Conservation (phyloP, 2,113 vertebrate genomes). For the Sphyrna mokarran region DNA sequence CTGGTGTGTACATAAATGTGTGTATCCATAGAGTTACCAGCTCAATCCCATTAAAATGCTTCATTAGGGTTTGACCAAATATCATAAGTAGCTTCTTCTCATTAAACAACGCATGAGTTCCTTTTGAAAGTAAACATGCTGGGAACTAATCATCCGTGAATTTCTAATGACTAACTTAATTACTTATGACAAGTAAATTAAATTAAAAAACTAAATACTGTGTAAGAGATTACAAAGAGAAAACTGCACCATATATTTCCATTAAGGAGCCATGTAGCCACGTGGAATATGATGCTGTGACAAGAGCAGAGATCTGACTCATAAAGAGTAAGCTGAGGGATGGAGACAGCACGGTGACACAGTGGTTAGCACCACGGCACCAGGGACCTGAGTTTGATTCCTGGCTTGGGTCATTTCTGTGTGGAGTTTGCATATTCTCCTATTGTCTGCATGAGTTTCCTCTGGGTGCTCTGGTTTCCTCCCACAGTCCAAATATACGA, state of each 20-base stretch:
- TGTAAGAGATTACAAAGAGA: slow-evolving; percentile 18
- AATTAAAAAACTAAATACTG: slow-evolving; percentile 7
- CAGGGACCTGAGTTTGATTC: no score
- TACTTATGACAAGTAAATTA: slow-evolving; percentile 17
- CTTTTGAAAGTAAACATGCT: slow-evolving; percentile 2
- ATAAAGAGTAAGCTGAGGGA: not conserved
- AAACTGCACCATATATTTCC: not conserved
- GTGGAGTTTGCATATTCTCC: no score
- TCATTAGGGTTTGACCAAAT: slow-evolving; percentile 10
- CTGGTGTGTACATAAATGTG: not conserved
- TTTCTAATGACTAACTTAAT: slow-evolving; percentile 28
- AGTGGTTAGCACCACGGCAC: no score
- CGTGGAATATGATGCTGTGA: not conserved
- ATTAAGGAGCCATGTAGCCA: not conserved
- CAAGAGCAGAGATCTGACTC: not conserved
- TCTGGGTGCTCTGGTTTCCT: no score
- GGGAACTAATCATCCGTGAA: slow-evolving; percentile 24
- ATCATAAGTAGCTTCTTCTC: not conserved
- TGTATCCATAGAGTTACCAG: not conserved
- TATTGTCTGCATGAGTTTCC: no score
- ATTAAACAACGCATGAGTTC: slow-evolving; percentile 22
- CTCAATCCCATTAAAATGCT: slow-evolving; percentile 30
- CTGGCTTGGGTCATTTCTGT: no score
- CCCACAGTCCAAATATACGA: no score
- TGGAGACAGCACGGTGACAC: no score